Base-by-base conservation (phyloP, 2,888 invertebrate species). In the Rhamphomyia laevipes region DNA sequence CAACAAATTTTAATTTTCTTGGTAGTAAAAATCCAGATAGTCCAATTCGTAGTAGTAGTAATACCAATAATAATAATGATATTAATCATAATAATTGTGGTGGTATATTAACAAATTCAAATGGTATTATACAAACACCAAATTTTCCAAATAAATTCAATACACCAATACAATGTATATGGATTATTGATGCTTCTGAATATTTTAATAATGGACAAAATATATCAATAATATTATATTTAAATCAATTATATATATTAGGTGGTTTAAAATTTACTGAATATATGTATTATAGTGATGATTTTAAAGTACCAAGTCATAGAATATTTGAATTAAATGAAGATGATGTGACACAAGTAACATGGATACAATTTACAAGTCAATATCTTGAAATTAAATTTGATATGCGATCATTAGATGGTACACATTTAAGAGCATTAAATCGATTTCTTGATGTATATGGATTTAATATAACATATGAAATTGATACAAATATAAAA, bases 391-490 rank as follows among this genome's bases (percentile, higher is more conserved):
- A 89, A 50, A 78, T 93, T 53, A 84, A 86, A 55, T 79, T 93
- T 59, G 73, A 76, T 41, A 75, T 91, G 59, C 75, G 81, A 57
- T 74, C 80, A 21, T 71, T 84, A 51, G 86, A 88, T 63, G 86
- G 87, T 10, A 84, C 86, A 30, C 90, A 93, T 70, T 73, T 92
- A 49, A 74, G 93, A 6, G 90, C 89, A 0, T 72, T 89, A 54
- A 80, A 86, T 62, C 81, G 84, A 48, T 76, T 92, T 30, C 74
- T 92, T 52, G 84, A 90, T 53, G 88, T 91, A 38, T 91, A 85
- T 64, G 93, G 93, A 13, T 92, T 94, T 73, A 93, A 94, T 72
- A 81, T 92, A 59, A 93, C 92, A 23, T 93, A 92, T 66, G 88
- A 91, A 63, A 82, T 91, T 57, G 76, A 75, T 47, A 53, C 58